These are phyloP conservation scores for Elachura formosa DNA, from an alignment of 2,113 vertebrate genomes.

Conservation along the genomic window DNA sequence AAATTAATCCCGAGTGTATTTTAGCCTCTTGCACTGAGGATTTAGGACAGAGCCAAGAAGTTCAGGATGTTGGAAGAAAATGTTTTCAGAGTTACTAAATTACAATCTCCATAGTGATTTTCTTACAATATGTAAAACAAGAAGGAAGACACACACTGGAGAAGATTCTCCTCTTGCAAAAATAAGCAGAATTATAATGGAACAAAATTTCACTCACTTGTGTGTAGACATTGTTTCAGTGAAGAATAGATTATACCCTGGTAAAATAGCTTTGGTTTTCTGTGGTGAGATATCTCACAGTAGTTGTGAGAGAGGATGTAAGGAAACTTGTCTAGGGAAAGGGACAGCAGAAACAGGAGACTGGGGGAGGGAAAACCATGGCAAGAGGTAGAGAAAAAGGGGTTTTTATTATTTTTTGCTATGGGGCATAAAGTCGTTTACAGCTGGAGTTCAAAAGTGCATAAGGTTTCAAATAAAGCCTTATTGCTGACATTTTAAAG, in stretches of 20 bases:
- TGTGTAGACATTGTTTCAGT: neutral
- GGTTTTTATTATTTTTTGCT: neutral
- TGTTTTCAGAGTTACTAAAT: neutral
- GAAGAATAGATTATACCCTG: neutral
- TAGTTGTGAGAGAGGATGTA: neutral
- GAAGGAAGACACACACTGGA: neutral
- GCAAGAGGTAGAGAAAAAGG: neutral
- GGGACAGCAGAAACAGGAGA: neutral
- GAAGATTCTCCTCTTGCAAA: neutral
- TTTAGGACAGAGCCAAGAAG: neutral
- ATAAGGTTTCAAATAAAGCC: neutral
- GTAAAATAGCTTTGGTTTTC: neutral
- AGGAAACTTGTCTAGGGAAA: neutral
- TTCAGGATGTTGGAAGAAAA: conserved; percentile 4
- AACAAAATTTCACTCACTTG: neutral
- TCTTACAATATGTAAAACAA: conserved; percentile 28
- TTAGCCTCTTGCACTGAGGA: neutral
- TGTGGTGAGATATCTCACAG: neutral
- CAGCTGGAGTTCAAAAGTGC: neutral
- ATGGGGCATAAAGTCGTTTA: neutral
- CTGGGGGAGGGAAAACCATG: neutral
- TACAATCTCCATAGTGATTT: conserved; percentile 8
- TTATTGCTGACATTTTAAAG: neutral
- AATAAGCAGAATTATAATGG: neutral
- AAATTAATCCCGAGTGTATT: neutral